Evolutionary conservation across 2,113 vertebrate species (phyloP), one percentile per base, ranked within the genome.

Genomic region (Muscicapa adusta): DNA sequence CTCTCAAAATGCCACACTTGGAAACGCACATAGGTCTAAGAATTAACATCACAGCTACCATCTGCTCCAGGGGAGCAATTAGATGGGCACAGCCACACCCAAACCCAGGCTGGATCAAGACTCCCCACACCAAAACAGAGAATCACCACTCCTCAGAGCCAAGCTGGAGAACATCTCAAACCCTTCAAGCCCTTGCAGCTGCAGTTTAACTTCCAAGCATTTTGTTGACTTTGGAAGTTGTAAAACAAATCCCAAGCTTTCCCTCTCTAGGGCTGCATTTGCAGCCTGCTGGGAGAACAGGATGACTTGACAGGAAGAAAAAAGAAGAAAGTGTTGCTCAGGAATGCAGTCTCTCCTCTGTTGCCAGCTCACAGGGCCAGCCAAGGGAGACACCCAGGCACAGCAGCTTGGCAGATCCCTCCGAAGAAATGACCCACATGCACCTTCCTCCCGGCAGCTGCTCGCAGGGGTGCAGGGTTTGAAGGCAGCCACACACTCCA

Each of bases 381-480:
- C 79, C 4, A 14, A 51, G 33, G 74, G 47, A 79, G 66, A 47
- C 5, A 7, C 23, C 43, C 6, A 0, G 45, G 85, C 68, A 67
- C 28, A 20, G 77, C 42, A 77, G 47, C n/a, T 20, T 45, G 68
- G 76, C 72, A 66, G 16, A 19, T 51, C 14, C 45, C 42, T 23
- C 51, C 7, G 5, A 56, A 68, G 53, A 26, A 63, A 40, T 9
- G 10, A 47, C 63, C 83, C 6, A 4, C 29, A 9, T 25, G 40
- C 45, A 26, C 71, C 45, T 51, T 43, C 50, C 45, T 31, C 31
- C 25, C 63, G 16, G 22, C 1, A 1, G 3, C 0, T 60, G 0
- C 47, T 34, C 31, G 24, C 28, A 2, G 31, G 15, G 36, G 24
- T 24, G 3, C 50, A 25, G 43, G 61, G 18, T n/a, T 17, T 20